Evolutionary conservation across 1,140 invertebrate genomes (phyloP), one percentile per base, ranked within the genome.

Genomic region (Micrasema longulum): DNA sequence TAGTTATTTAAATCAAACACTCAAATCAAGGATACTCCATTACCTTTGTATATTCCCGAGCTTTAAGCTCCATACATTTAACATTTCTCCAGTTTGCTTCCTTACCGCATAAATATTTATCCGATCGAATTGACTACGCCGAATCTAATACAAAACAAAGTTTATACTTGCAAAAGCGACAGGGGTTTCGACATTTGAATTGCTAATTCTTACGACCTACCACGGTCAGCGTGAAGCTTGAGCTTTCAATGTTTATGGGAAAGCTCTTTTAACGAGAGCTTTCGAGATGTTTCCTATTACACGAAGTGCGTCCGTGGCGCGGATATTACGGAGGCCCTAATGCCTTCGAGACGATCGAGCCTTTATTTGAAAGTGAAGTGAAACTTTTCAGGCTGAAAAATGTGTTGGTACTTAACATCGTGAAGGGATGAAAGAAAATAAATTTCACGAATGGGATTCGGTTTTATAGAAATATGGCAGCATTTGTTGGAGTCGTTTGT

Each of bases 81-180:
- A 38, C 55, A 60, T 60, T 38, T 18, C 26, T 55, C 26, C 52
- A 6, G 12, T 18, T 18, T 14, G 41, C 55, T 16, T 38, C 35
- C 16, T 20, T 53, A 12, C 16, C 36, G 7, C 23, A 64, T 64
- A 64, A 64, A 64, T 64, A 64, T 64, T 64, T 64, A 64, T 64
- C 43, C 41, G 16, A 31, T 45, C 62, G 62, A 47, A 47, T 48
- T 41, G 14, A 38, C 23, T 31, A 64, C 47, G 26, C 62, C 16
- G 22, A 31, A 48, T 48, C 62, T 48, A 48, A 64, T 64, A 64
- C 62, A 64, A 64, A 64, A 64, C 62, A 64, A 64, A 64, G 47
- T 47, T 64, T 64, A 64, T 64, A 64, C 62, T 64, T 64, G 62
- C 62, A 64, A 64, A 64, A 48, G 31, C 16, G 41, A 23, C 11